Evolutionary conservation across 2,888 invertebrate species (phyloP), one percentile per base, ranked within the genome.

Genomic region (Crossocerus cetratus): DNA sequence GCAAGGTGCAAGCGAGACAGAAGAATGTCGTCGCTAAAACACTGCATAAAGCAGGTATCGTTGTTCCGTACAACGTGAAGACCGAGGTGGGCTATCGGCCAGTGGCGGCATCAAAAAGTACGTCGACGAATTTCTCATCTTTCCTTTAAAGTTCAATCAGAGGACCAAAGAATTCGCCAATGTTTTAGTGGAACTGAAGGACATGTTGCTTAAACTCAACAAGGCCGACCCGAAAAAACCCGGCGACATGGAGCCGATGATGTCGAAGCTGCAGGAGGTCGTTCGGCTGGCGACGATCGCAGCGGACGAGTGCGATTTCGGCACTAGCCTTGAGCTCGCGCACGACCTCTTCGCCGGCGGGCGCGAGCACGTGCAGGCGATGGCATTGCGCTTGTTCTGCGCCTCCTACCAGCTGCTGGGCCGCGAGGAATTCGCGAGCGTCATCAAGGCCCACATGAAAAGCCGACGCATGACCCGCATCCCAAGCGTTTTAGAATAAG

Each of bases 221-320:
- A 92, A 93, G 56, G 92, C 93, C 13, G n/a, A n/a, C n/a, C n/a
- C n/a, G n/a, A n/a, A n/a, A n/a, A n/a, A n/a, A n/a, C n/a, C n/a
- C n/a, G n/a, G n/a, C n/a, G n/a, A n/a, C n/a, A n/a, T n/a, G 82
- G 91, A 92, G 72, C 91, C 91, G 60, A 90, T 93, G 42, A 91
- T 96, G 72, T 94, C 94, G 21, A 93, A 94, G 32, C 88, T 98
- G 2, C 96, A 97, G 83, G 96, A 96, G 68, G 91, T 97, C 1
- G 93, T 97, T 72, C 97, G 96, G 2, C 94, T 94, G 67, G 95
- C 97, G 4, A 96, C 94, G 88, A 97, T 97, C 88, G 99, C 98
- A 0, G 94, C 96, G 68, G 99, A 99, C 87, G 99, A 99, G 89
- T 96, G 96, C 87, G 98, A 99, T 89, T 98, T 97, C 91, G 99